Conservation (phyloP, 2,113 vertebrate genomes). For the Syrrhaptes paradoxus region DNA sequence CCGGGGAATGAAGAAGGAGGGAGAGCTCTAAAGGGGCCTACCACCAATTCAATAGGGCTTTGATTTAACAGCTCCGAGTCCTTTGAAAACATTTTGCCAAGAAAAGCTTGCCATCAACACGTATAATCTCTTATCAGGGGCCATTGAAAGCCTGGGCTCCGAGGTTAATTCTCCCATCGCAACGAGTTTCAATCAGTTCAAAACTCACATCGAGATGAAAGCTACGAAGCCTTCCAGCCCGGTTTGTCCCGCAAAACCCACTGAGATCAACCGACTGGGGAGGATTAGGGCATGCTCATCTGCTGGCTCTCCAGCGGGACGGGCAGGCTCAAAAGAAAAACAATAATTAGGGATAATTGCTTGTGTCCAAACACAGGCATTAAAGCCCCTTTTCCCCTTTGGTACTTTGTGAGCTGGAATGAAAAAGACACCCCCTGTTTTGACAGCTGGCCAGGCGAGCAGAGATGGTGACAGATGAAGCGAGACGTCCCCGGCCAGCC, state of each 20-base stretch:
- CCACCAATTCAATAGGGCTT: conserved; percentile 79
- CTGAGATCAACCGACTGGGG: conserved; percentile 89
- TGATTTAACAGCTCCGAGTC: conserved; percentile 90
- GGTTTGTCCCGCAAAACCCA: conserved; percentile 83
- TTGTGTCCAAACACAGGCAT: conserved; percentile 99
- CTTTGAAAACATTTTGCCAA: conserved; percentile 89
- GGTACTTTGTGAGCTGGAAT: conserved; percentile 95
- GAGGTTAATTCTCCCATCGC: conserved; percentile 99
- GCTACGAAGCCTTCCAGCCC: conserved; percentile 80
- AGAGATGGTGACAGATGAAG: conserved; percentile 93
- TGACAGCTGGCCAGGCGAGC: conserved; percentile 99
- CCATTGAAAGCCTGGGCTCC: conserved; percentile 94
- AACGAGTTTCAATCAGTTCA: conserved; percentile 99
- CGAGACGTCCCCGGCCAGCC: conserved; percentile 86
- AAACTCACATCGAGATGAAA: conserved; percentile 99
- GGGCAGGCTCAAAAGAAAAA: conserved; percentile 99
- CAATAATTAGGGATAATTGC: conserved; percentile 99
- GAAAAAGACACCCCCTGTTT: conserved; percentile 99
- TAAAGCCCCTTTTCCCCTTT: conserved; percentile 90
- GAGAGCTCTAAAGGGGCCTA: conserved; percentile 45
- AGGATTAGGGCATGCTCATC: conserved; percentile 95
- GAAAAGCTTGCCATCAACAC: conserved; percentile 98
- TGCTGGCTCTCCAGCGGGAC: conserved; percentile 94
- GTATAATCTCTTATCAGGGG: conserved; percentile 98
- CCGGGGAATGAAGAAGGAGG: conserved; percentile 8